A percentile compares a stretch with the other conserved stretches of the same genome.
phyloP scores from a whole-genome alignment of 1,140 invertebrate species.

The Sitobion miscanthi region DNA sequence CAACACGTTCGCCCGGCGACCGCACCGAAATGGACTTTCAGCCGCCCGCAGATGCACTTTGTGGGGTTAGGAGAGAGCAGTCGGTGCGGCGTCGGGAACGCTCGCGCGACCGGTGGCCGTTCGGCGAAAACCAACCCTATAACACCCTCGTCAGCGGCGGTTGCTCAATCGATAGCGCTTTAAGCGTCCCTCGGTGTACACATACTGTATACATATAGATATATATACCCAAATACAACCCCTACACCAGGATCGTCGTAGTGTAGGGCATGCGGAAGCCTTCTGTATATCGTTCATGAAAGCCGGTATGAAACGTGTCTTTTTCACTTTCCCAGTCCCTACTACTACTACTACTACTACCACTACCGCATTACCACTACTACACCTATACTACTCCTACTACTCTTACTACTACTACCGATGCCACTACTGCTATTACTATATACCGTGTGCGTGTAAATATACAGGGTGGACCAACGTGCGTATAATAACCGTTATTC shows the following conservation, averaged over 20 bases:
- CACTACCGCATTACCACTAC: too few relatives aligned
- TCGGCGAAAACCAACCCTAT: constrained; percentile 4
- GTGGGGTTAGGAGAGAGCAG: constrained; percentile 37
- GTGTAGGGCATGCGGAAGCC: background rate
- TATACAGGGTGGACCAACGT: background rate
- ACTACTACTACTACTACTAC: background rate
- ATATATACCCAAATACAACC: background rate
- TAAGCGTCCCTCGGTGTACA: constrained; percentile 2
- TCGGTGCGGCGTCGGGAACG: background rate
- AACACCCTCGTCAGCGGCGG: background rate
- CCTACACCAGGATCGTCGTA: background rate
- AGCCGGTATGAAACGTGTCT: constrained; percentile 1
- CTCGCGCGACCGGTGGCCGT: constrained; percentile 47
- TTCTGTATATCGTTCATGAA: constrained; percentile 4
- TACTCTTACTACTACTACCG: background rate
- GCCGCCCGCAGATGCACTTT: constrained; percentile 19
- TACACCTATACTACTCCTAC: too few relatives aligned
- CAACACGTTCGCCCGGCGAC: constrained; percentile 51
- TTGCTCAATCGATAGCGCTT: constrained; percentile 50
- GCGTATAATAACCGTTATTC: background rate
- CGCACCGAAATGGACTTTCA: constrained; percentile 44
- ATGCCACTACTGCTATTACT: background rate
- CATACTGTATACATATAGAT: background rate
- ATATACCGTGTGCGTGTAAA: background rate
- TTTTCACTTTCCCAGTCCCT: background rate